Evolutionary conservation across 2,113 vertebrate species (phyloP), one percentile per base, ranked within the genome.

Genomic region (Callipepla squamata): DNA sequence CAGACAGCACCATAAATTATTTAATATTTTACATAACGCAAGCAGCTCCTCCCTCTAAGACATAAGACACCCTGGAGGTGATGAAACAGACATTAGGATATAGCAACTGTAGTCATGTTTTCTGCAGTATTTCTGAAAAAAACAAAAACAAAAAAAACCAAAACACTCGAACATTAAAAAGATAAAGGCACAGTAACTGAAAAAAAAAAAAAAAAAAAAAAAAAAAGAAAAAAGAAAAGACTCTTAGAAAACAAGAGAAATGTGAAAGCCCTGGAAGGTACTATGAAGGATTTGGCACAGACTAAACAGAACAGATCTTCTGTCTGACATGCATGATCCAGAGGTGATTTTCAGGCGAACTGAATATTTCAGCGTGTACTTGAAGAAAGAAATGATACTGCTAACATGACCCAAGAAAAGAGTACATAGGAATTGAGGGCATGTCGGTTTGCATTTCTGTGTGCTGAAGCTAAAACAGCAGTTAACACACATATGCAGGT

Each of bases 11-110:
- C 65, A 95, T 92, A 85, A 92, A 94, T 89, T 80, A 93, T 96
- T 91, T 96, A 95, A 89, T 93, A 89, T 87, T 96, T 96, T 96
- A 94, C 25, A 77, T 94, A 95, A 96, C 59, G 62, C 34, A 63
- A 45, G 34, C 73, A 73, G 50, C 89, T 95, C 85, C 93, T 87
- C 94, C 95, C 38, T 82, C 25, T 50, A 86, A 93, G 42, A 30
- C 83, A 83, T 8, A 50, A 2, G 15, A 77, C 67, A 61, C 11
- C 7, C 61, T 62, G 73, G 65, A 70, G 51, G 14, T 72, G 66
- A 57, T 45, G 42, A 82, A 96, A 86, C 22, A 75, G 76, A 61
- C 45, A 61, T 2, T 16, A 80, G 34, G 38, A 80, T 61, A 76
- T 16, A n/a, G 42, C 10, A 16, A 74, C 9, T 69, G 8, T 55